These are phyloP conservation scores for Cancer borealis DNA, from an alignment of 2,888 invertebrate genomes.

Conservation along the genomic window DNA sequence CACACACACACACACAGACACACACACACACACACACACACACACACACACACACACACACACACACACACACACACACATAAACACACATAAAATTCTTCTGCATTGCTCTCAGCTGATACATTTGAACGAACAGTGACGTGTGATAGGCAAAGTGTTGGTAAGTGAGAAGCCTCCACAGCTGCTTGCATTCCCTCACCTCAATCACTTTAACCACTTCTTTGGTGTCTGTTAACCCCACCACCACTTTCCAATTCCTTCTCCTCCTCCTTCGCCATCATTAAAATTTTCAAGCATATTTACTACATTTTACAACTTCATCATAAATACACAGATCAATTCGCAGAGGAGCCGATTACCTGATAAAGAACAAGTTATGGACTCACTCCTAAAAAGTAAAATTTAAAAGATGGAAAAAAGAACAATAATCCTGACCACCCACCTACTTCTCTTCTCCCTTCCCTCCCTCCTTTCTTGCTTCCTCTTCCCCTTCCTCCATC, in stretches of 20 bases:
- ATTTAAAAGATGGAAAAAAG: background rate
- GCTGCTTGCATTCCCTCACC: background rate
- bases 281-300: background rate
- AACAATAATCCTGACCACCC: background rate
- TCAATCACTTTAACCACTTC: background rate
- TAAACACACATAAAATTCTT: background rate
- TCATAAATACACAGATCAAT: background rate
- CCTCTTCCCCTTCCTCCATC: background rate
- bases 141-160: background rate
- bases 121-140: background rate
- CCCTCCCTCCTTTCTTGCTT: background rate
- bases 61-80: too few relatives aligned
- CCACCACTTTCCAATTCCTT: background rate
- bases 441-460: background rate
- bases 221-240: background rate
- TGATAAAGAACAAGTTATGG: background rate
- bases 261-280: background rate
- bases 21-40: conserved; percentile 8
- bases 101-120: background rate
- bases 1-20: conserved; percentile 36
- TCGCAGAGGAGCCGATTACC: background rate
- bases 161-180: background rate
- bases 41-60: too few relatives aligned
- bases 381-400: background rate
- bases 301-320: background rate